These are phyloP conservation scores for Melieria picta DNA, from an alignment of 2,888 invertebrate genomes.

Conservation along the genomic window DNA sequence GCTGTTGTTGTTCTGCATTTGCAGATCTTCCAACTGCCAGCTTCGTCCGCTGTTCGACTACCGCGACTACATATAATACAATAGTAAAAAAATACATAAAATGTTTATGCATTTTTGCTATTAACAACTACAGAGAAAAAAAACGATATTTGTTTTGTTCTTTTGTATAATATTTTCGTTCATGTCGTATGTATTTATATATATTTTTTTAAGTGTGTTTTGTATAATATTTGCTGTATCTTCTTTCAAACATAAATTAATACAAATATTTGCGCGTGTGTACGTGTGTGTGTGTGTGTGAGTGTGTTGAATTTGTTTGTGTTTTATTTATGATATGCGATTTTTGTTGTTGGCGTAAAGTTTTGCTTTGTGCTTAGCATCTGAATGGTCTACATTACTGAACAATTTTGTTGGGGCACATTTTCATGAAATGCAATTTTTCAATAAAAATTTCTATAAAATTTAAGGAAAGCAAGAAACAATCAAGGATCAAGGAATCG, in stretches of 20 bases:
- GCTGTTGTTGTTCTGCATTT: too few relatives aligned
- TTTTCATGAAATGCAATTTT: too few relatives aligned
- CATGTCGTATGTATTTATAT: background rate
- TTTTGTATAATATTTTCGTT: background rate
- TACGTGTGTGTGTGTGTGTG: background rate
- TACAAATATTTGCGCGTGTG: background rate
- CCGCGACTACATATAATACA: conserved; percentile 16
- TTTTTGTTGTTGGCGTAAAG: background rate
- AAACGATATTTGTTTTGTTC: background rate
- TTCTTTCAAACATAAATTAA: background rate
- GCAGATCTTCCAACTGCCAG: too few relatives aligned
- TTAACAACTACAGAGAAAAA: background rate
- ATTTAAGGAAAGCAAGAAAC: too few relatives aligned
- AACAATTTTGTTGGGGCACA: background rate
- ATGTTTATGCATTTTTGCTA: conserved; percentile 1
- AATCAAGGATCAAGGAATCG: too few relatives aligned
- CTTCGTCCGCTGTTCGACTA: too few relatives aligned
- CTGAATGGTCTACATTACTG: background rate
- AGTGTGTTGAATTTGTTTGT: background rate
- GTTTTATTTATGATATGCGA: background rate
- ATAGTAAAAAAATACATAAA: conserved; percentile 22
- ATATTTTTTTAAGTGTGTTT: background rate
- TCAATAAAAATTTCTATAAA: too few relatives aligned
- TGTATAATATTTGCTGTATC: background rate
- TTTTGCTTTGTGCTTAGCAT: background rate